Conservation (phyloP, 1,140 invertebrate genomes). For the Trachymyrmex cornetzi region DNA sequence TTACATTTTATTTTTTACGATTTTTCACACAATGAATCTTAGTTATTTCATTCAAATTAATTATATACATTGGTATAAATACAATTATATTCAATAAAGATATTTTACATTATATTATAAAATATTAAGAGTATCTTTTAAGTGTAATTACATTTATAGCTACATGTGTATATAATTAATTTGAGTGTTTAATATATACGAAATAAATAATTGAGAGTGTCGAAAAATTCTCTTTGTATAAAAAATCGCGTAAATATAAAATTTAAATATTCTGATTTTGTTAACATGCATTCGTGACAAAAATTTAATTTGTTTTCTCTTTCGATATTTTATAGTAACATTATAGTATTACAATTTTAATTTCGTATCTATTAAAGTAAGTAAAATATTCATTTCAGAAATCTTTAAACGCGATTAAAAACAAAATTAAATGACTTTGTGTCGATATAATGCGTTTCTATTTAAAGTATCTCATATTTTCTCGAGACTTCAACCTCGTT, state of each 20-base stretch:
- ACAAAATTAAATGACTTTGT: slow-evolving; percentile 12
- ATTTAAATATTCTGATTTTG: too few species aligned
- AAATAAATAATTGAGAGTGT: too few species aligned
- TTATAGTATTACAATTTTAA: slow-evolving; percentile 16
- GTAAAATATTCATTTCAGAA: background rate
- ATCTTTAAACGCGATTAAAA: slow-evolving; percentile 17
- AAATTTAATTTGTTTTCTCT: too few species aligned
- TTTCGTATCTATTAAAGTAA: slow-evolving; percentile 6
- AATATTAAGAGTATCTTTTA: too few species aligned
- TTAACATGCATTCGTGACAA: too few species aligned
- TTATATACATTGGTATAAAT: background rate
- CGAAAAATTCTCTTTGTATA: too few species aligned
- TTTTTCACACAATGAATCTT: background rate
- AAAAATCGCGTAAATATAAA: too few species aligned
- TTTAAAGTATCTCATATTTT: slow-evolving; percentile 24
- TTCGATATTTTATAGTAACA: background rate
- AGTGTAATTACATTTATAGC: too few species aligned
- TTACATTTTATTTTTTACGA: too few species aligned
- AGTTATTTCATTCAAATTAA: slow-evolving; percentile 4
- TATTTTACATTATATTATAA: background rate
- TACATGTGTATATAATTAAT: too few species aligned
- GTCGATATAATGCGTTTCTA: slow-evolving; percentile 17
- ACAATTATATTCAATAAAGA: background rate
- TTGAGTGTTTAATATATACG: too few species aligned
- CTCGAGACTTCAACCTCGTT: slow-evolving; percentile 27